phyloP scores from a whole-genome alignment of 2,113 vertebrate species.

The Oreocharis arfaki region DNA sequence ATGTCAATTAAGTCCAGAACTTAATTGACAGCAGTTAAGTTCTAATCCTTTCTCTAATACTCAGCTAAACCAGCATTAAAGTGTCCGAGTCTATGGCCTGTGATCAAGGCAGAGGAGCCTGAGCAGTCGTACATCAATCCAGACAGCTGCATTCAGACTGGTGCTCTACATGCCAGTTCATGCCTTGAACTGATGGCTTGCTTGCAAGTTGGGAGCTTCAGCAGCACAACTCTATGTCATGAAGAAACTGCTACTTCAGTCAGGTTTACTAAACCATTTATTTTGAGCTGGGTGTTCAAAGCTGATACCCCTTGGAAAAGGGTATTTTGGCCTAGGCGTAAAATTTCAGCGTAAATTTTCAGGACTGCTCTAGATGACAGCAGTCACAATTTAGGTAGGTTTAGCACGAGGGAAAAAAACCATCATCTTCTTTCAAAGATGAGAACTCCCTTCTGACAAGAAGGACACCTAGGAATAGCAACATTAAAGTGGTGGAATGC shows the following conservation, averaged over 20 bases:
- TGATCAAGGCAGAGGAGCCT: not conserved
- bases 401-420: not conserved
- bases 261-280: conserved; percentile 51
- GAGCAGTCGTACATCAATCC: not conserved
- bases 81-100: not conserved
- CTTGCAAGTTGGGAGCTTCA: conserved; percentile 37
- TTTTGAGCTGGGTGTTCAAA: conserved; percentile 12
- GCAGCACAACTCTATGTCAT: not conserved
- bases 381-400: not conserved
- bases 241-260: conserved; percentile 41
- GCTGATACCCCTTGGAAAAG: not conserved
- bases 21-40: not conserved
- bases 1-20: too few species aligned
- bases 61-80: not conserved
- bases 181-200: not conserved
- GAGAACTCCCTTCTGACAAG: not conserved
- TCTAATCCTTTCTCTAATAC: not conserved
- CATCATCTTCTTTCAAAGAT: not conserved
- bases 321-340: not conserved
- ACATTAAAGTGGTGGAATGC: not conserved
- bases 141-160: conserved; percentile 11
- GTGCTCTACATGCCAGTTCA: not conserved
- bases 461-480: not conserved
- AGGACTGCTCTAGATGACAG: not conserved
- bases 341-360: not conserved